These are phyloP conservation scores for Ophthalmolycus amberensis DNA, from an alignment of 2,113 vertebrate species.

Conservation along the genomic window DNA sequence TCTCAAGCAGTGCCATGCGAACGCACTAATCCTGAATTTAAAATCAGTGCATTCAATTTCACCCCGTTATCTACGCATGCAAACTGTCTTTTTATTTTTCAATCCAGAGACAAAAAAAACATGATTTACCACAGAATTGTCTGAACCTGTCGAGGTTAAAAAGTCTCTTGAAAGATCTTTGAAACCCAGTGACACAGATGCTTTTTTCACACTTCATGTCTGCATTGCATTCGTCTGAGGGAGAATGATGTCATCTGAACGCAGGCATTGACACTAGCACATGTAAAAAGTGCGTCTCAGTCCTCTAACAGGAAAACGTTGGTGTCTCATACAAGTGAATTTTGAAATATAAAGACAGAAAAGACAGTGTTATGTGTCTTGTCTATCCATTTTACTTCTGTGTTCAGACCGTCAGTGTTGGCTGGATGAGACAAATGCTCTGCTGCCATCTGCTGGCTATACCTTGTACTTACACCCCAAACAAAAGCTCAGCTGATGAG, in stretches of 20 bases:
- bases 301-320: too few relatives aligned
- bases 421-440: neutral
- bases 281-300: neutral
- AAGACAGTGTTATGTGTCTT: neutral
- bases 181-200: neutral
- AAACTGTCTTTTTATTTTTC: neutral
- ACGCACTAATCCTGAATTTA: too few relatives aligned
- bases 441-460: constrained; percentile 54
- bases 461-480: neutral
- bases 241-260: constrained; percentile 16
- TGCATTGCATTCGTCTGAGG: neutral
- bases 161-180: neutral
- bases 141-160: neutral
- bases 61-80: neutral
- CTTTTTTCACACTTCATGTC: neutral
- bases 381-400: constrained; percentile 34
- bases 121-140: neutral
- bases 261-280: neutral
- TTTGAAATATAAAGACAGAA: neutral
- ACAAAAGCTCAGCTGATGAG: neutral
- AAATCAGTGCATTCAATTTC: neutral
- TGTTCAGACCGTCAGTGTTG: neutral
- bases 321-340: neutral
- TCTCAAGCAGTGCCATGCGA: too few relatives aligned
- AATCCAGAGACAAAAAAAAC: neutral